These are phyloP conservation scores for Oreohelix idahoensis DNA, from an alignment of 1,140 invertebrate species.

Conservation along the genomic window DNA sequence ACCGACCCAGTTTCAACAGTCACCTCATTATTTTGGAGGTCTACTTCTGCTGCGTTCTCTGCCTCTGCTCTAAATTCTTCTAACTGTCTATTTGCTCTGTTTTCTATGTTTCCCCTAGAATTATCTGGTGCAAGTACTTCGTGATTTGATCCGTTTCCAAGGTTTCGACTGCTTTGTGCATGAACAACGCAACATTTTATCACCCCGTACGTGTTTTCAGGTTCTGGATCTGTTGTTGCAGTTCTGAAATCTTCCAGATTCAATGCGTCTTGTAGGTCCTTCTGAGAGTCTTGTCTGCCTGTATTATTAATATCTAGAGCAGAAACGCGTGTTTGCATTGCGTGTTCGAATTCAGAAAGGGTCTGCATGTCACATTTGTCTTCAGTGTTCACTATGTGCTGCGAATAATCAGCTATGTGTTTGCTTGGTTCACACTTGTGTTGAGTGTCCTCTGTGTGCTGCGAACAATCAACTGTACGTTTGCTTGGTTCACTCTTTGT, in stretches of 20 bases:
- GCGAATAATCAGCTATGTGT: constrained; percentile 28
- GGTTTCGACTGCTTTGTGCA: background rate
- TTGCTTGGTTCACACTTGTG: background rate
- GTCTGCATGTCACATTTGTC: background rate
- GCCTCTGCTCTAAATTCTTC: background rate
- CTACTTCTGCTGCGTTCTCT: background rate
- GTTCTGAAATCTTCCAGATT: background rate
- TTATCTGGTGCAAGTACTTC: background rate
- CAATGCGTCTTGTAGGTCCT: background rate
- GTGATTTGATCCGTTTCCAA: background rate
- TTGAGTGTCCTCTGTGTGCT: background rate
- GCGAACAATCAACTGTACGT: constrained; percentile 29
- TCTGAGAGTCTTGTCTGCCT: too few species aligned
- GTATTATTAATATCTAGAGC: too few species aligned
- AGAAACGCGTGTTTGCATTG: too few species aligned
- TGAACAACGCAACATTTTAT: background rate
- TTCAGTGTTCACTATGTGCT: background rate
- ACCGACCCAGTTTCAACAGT: background rate
- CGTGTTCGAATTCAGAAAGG: too few species aligned
- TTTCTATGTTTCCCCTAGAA: background rate
- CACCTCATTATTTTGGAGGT: background rate
- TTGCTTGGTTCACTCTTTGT: background rate
- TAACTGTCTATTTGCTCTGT: background rate
- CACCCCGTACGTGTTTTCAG: background rate
- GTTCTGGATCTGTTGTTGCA: background rate